Base-by-base conservation (phyloP, 37 sponge, comb jelly and placozoan genomes). In the Theonella swinhoei region DNA sequence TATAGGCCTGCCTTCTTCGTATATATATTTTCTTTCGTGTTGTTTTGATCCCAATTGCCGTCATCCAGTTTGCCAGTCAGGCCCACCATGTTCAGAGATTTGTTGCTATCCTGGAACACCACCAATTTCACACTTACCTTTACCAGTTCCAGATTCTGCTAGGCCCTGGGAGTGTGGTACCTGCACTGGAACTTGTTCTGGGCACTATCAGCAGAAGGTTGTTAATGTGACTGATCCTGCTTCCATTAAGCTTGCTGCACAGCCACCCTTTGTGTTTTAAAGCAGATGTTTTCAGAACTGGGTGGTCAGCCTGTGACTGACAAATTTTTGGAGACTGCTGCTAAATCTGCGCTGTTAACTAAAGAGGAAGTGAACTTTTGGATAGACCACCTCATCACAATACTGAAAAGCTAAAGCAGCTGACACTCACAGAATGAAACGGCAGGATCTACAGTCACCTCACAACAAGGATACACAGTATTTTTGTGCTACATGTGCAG, bases 91-190 rank as follows among this genome's bases (percentile, higher is more conserved):
- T 34, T 25, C 30, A 68, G 66, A 26, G n/a, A 24, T 64, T n/a
- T 39, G 66, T 38, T 78, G 79, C 66, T 78, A 25, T 64, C 42
- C 2, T 33, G 66, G 79, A 32, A 64, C 64, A 26, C 78, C 78
- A 31, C 65, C 78, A 39, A 23, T 78, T 24, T 8, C 64, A 26
- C 7, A 39, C 78, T 38, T 78, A 24, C 79, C 79, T 35, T 78
- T 78, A 24, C 79, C 79, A 1, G 67, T 78, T 25, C 67, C 67
- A 25, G 68, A 78, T 34, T 24, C 37, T 24, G 39, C 34, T 35
- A 25, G 79, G 4, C 79, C 79, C 34, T 78, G 68, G 66, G 68
- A 42, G 33, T 35, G 66, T n/a, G n/a, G n/a, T n/a, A n/a, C n/a
- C n/a, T n/a, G n/a, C n/a, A n/a, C n/a, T n/a, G n/a, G n/a, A n/a